Conservation (phyloP, 1,140 invertebrate genomes). For the Gonioctena quinquepunctata region DNA sequence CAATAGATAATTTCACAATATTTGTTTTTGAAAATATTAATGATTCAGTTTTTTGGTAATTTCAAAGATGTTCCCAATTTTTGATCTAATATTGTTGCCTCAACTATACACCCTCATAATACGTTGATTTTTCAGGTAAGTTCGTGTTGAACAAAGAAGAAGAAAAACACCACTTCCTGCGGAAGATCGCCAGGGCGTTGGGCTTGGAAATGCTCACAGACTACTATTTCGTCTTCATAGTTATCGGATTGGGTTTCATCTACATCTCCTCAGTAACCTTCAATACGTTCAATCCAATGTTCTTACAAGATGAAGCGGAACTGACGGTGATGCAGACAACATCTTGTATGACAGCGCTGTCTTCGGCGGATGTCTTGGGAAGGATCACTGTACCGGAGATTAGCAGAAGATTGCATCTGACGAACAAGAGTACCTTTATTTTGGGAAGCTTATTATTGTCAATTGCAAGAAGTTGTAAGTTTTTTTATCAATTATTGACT, state of each 20-base stretch:
- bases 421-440: slow-evolving; percentile 61
- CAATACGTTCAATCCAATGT: slow-evolving; percentile 70
- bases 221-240: slow-evolving; percentile 65
- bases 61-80: too few relatives aligned
- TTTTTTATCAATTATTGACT: not conserved
- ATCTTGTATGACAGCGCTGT: slow-evolving; percentile 66
- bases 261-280: slow-evolving; percentile 72
- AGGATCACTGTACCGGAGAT: slow-evolving; percentile 66
- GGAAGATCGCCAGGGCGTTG: slow-evolving; percentile 58
- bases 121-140: not conserved
- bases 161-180: slow-evolving; percentile 18
- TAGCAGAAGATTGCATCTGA: slow-evolving; percentile 65
- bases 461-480: slow-evolving; percentile 57
- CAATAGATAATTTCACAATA: too few relatives aligned
- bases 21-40: too few relatives aligned
- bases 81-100: too few relatives aligned
- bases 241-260: slow-evolving; percentile 65
- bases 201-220: slow-evolving; percentile 67
- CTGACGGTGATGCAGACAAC: slow-evolving; percentile 64
- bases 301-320: slow-evolving; percentile 60
- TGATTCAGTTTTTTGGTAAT: too few relatives aligned
- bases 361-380: slow-evolving; percentile 68
- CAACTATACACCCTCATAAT: too few relatives aligned
- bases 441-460: slow-evolving; percentile 55
- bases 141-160: slow-evolving; percentile 11